A percentile compares a stretch with the other conserved stretches of the same genome.
Conservation (phyloP, 1,140 invertebrate species). For the Akabosia matsudoensis region DNA sequence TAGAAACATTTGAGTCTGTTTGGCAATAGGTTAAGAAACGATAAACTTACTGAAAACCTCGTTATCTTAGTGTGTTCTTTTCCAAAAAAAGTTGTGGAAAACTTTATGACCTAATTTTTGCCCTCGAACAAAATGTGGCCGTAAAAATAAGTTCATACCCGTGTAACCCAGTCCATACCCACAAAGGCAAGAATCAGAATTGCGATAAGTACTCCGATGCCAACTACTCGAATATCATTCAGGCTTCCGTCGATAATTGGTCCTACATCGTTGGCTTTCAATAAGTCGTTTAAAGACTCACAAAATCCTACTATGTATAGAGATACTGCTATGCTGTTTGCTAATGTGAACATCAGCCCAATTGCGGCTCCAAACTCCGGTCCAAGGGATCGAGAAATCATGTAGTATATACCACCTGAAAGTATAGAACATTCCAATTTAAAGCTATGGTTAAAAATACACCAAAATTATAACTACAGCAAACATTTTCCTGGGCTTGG, state of each 20-base stretch:
- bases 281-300: conserved; percentile 58
- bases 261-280: conserved; percentile 46
- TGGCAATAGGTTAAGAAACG: conserved; percentile 45
- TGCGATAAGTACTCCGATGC: conserved; percentile 49
- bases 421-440: background rate
- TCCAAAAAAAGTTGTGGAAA: too few relatives aligned
- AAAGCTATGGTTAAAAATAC: too few relatives aligned
- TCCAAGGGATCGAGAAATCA: conserved; percentile 63
- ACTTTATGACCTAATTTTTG: too few relatives aligned
- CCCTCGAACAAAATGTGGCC: too few relatives aligned
- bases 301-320: conserved; percentile 66
- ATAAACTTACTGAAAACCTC: background rate
- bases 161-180: conserved; percentile 56
- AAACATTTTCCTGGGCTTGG: too few relatives aligned
- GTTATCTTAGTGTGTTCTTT: background rate
- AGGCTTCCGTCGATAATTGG: conserved; percentile 50
- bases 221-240: conserved; percentile 54
- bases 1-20: conserved; percentile 61
- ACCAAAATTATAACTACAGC: too few relatives aligned
- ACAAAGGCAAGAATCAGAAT: conserved; percentile 55
- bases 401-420: conserved; percentile 62
- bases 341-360: conserved; percentile 62
- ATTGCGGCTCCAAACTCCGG: conserved; percentile 64
- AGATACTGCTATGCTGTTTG: conserved; percentile 63
- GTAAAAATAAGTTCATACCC: conserved; percentile 42